Conservation (phyloP, 1,140 invertebrate species). For the Triops cancriformis region DNA sequence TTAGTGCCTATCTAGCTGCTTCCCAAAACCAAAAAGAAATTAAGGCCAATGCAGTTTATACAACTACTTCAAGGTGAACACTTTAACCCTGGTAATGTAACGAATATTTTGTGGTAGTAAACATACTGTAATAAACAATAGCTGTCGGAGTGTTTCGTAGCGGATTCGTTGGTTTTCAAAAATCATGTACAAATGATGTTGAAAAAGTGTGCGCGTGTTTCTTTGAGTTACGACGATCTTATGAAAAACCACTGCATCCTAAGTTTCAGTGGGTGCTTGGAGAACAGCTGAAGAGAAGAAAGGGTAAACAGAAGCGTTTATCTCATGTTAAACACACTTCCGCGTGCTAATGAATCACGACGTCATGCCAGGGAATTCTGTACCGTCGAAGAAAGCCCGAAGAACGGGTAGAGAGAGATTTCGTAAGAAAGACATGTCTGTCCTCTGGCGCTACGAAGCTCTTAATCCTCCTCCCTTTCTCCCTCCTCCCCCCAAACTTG, state of each 20-base stretch:
- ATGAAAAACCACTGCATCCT: too few relatives aligned
- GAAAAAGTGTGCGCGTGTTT: too few relatives aligned
- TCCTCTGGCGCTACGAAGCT: too few relatives aligned
- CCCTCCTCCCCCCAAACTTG: background rate
- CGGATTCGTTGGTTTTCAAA: too few relatives aligned
- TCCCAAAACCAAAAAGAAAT: background rate
- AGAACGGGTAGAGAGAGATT: background rate
- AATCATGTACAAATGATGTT: too few relatives aligned
- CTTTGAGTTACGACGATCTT: too few relatives aligned
- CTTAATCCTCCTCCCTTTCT: background rate
- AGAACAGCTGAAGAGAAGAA: background rate
- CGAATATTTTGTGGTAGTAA: too few relatives aligned
- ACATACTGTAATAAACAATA: too few relatives aligned
- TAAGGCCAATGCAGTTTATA: too few relatives aligned
- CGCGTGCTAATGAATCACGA: constrained; percentile 4
- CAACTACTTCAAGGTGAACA: too few relatives aligned
- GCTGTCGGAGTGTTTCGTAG: too few relatives aligned
- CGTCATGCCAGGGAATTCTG: constrained; percentile 4
- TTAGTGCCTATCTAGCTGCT: background rate
- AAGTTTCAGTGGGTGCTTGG: background rate
- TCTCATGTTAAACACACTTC: constrained; percentile 10
- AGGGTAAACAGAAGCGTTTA: background rate
- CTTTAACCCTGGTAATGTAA: too few relatives aligned
- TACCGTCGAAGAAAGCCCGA: background rate
- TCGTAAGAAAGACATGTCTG: background rate